Conservation (phyloP, 2,113 vertebrate genomes). For the Zosterops hypoxanthus region DNA sequence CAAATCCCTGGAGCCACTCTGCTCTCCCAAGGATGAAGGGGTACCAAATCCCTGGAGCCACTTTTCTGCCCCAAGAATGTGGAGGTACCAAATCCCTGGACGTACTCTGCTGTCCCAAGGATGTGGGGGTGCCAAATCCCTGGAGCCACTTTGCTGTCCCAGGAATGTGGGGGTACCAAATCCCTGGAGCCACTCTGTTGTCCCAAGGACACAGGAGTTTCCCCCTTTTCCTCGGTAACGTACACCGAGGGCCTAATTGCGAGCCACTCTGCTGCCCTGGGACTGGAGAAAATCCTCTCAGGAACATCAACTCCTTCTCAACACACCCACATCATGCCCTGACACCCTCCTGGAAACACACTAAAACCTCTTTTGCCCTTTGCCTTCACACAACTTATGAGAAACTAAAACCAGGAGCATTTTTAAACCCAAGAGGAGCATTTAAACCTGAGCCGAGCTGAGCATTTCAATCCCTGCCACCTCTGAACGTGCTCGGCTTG, state of each 20-base stretch:
- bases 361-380: background rate
- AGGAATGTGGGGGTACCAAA: background rate
- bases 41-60: too few relatives aligned
- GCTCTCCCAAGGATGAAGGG: too few relatives aligned
- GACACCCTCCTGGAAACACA: background rate
- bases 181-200: too few relatives aligned
- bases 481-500: background rate
- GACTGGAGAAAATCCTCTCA: background rate
- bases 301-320: fast-evolving
- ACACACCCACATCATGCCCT: fast-evolving
- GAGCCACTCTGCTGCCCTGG: background rate
- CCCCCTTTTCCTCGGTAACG: too few relatives aligned
- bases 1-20: too few relatives aligned
- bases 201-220: background rate
- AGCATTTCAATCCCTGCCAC: background rate
- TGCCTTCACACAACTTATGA: fast-evolving
- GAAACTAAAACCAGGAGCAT: background rate
- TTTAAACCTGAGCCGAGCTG: background rate
- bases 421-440: background rate
- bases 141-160: too few relatives aligned
- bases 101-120: background rate
- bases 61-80: too few relatives aligned
- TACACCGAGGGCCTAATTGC: too few relatives aligned
- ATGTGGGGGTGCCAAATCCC: too few relatives aligned
- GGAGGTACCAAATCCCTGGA: background rate